phyloP scores from a whole-genome alignment of 2,113 vertebrate genomes.

The Garra rufa region DNA sequence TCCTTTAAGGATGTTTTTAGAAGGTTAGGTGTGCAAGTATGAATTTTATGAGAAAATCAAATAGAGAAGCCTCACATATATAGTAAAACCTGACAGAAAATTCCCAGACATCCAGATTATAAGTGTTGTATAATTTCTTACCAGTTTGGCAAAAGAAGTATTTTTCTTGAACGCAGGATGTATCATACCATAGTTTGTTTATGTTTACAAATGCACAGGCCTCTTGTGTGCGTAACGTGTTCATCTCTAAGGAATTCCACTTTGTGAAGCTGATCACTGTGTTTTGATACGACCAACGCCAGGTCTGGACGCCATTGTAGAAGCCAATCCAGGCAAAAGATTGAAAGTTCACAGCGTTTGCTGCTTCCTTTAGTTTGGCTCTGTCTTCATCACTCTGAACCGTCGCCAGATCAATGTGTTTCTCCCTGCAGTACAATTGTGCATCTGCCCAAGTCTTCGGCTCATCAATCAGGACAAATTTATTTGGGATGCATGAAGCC shows the following conservation, averaged over 20 bases:
- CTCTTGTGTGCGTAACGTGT: accelerated
- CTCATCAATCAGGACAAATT: not conserved
- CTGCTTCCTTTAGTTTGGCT: not conserved
- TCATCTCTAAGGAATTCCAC: not conserved
- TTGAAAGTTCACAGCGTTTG: not conserved
- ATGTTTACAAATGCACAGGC: not conserved
- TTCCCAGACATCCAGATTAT: not conserved
- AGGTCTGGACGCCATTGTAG: not conserved
- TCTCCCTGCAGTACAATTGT: not conserved
- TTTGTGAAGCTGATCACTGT: not conserved
- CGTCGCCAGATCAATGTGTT: not conserved
- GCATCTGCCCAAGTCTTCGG: not conserved
- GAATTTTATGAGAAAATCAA: not conserved
- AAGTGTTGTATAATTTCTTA: not conserved
- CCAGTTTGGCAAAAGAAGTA: not conserved
- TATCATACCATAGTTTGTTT: accelerated
- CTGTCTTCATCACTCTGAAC: slow-evolving; percentile 1
- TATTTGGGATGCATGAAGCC: not conserved
- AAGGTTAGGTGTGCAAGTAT: not conserved
- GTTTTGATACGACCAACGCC: not conserved
- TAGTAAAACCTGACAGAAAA: not conserved
- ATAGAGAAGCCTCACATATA: no score
- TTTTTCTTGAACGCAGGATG: not conserved
- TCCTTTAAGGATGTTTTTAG: no score
- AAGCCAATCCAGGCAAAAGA: slow-evolving; percentile 5